Base-by-base conservation (phyloP, 1,140 invertebrate genomes). In the Apis dorsata region DNA sequence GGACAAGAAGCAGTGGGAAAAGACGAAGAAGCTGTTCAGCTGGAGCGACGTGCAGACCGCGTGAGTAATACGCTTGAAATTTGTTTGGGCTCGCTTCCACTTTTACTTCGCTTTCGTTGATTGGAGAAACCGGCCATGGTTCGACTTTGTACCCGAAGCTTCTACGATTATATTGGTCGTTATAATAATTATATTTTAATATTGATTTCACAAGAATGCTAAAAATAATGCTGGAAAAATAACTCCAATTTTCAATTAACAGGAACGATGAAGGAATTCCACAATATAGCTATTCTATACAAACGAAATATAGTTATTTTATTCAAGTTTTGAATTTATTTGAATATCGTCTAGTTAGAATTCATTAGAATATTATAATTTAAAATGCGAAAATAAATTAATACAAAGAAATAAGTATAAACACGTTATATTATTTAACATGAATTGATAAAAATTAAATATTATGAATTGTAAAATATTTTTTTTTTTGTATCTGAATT, bases 11-110 rank as follows among this genome's bases (percentile, higher is more conserved):
- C 92, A 92, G 28, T 85, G 89, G 60, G 92, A 93, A 81, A 92
- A 91, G 83, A 92, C 94, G 57, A 91, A 91, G 60, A 91, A 90
- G 77, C 93, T 94, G 93, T 94, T 94, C 81, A 94, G 93, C 76
- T 94, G 93, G 93, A 94, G 93, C 84, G 90, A 89, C 34, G 92
- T 90, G 44, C 84, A 93, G 13, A 57, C 87, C 11, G 86, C 84
- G 92, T 94, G 79, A 89, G 88, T 88, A 44, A 34, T n/a, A 28
- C 59, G 34, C 15, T 59, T 66, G 12, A 76, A 49, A 71, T 70
- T 71, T 62, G n/a, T 49, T 75, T 19, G 59, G 9, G n/a, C 13
- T 17, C 7, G 70, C 17, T 72, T 49, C 68, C 24, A 70, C 53
- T 70, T 79, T 79, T 79, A 60, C 77, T 28, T 70, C 1, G n/a